Evolutionary conservation across 1,140 invertebrate species (phyloP).

Genomic region (Diorhabda carinulata): DNA sequence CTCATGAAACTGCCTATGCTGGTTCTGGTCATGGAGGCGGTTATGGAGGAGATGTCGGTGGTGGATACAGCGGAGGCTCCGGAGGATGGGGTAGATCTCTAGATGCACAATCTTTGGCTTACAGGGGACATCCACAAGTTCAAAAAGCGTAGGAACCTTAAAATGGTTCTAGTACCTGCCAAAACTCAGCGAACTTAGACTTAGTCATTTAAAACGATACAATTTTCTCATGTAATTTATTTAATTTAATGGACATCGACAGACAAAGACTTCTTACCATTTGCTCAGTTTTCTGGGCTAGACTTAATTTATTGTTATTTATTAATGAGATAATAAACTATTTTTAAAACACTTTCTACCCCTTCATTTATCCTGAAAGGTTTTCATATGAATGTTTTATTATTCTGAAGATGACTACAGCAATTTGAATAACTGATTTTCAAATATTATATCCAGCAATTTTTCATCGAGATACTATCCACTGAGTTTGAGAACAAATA

Average conservation of each 20-base stretch:
- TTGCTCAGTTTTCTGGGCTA: conserved; percentile 30
- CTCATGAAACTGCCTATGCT: conserved; percentile 59
- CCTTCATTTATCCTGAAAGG: too few species aligned
- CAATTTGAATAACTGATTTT: too few species aligned
- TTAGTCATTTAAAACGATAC: conserved; percentile 13
- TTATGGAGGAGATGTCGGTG: conserved; percentile 52
- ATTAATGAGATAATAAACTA: conserved; percentile 31
- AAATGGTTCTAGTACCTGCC: conserved; percentile 43
- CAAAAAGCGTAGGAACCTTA: conserved; percentile 25
- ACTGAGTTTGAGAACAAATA: too few species aligned
- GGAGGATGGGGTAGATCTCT: conserved; percentile 71
- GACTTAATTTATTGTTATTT: conserved; percentile 26
- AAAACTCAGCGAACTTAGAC: conserved; percentile 31
- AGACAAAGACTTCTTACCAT: conserved; percentile 35
- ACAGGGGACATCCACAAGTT: conserved; percentile 59
- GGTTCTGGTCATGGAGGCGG: conserved; percentile 52
- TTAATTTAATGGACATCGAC: conserved; percentile 27
- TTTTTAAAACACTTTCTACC: background rate
- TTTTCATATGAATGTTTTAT: too few species aligned
- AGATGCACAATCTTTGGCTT: conserved; percentile 70
- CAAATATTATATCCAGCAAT: too few species aligned
- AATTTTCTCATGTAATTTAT: conserved; percentile 32
- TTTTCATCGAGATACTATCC: too few species aligned
- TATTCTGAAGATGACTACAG: too few species aligned
- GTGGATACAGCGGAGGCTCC: conserved; percentile 54